Conservation (phyloP, 2,113 vertebrate genomes). For the Butorides virescens region DNA sequence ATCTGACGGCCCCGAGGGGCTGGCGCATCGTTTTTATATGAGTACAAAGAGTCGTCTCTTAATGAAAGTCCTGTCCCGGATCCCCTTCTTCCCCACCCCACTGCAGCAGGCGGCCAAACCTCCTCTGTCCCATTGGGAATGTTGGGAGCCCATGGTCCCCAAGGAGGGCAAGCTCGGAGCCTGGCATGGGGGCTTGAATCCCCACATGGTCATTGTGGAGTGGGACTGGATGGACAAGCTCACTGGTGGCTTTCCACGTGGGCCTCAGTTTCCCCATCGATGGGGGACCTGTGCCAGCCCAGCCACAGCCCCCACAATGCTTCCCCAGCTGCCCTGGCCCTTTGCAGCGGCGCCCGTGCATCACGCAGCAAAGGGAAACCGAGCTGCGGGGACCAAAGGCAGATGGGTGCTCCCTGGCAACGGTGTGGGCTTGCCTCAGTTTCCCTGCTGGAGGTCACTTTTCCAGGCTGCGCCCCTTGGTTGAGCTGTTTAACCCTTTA, state of each 20-base stretch:
- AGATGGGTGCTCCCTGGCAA: not conserved
- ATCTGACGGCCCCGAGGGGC: slow-evolving; percentile 32
- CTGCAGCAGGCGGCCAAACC: not conserved
- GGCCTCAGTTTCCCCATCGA: not conserved
- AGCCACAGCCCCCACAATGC: accelerated
- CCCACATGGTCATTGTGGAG: not conserved
- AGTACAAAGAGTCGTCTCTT: slow-evolving; percentile 56
- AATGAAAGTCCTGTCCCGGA: slow-evolving; percentile 37
- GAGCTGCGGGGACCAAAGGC: not conserved
- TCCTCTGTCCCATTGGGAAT: not conserved
- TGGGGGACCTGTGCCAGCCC: not conserved
- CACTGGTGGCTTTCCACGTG: accelerated
- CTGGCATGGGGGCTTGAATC: not conserved
- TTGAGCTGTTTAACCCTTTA: not conserved
- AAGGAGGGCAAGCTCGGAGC: not conserved
- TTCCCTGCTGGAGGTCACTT: not conserved
- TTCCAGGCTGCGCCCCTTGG: not conserved
- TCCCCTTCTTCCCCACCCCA: not conserved
- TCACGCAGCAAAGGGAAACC: not conserved
- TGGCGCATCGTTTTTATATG: slow-evolving; percentile 21
- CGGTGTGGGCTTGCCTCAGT: not conserved
- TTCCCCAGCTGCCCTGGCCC: not conserved
- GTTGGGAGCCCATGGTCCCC: accelerated
- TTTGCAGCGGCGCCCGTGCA: not conserved
- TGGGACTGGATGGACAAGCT: not conserved